A percentile compares a stretch with the other conserved stretches of the same genome.
Conservation (phyloP, 2,797 vertebrate species). For the Prunella strophiata region DNA sequence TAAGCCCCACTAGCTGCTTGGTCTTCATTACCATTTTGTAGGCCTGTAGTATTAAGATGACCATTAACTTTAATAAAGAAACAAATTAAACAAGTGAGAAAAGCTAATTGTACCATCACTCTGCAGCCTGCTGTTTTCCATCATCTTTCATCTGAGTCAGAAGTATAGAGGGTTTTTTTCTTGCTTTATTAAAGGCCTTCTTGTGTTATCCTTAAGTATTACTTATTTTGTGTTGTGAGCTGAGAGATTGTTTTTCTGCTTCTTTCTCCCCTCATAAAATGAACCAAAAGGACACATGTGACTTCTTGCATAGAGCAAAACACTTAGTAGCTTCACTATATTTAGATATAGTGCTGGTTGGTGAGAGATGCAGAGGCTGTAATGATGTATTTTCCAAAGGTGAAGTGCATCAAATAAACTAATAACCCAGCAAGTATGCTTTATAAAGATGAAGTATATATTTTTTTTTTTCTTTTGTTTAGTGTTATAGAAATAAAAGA, state of each 20-base stretch:
- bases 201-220: neutral
- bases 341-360: neutral
- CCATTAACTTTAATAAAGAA: slow-evolving; percentile 8
- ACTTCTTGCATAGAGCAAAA: neutral
- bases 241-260: neutral
- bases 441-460: neutral
- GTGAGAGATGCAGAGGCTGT: neutral
- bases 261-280: neutral
- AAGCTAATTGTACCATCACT: neutral
- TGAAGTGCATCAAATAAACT: neutral
- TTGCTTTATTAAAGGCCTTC: neutral
- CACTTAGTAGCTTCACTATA: neutral
- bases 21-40: neutral
- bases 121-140: neutral
- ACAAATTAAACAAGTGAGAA: neutral
- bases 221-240: neutral
- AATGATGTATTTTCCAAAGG: neutral
- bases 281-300: neutral
- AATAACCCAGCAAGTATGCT: neutral
- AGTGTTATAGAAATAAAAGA: neutral
- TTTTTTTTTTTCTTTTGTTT: neutral
- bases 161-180: neutral
- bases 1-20: neutral
- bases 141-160: neutral
- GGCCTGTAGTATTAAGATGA: neutral